These are phyloP conservation scores for Limanda limanda DNA, from an alignment of 2,113 vertebrate species.

Conservation along the genomic window DNA sequence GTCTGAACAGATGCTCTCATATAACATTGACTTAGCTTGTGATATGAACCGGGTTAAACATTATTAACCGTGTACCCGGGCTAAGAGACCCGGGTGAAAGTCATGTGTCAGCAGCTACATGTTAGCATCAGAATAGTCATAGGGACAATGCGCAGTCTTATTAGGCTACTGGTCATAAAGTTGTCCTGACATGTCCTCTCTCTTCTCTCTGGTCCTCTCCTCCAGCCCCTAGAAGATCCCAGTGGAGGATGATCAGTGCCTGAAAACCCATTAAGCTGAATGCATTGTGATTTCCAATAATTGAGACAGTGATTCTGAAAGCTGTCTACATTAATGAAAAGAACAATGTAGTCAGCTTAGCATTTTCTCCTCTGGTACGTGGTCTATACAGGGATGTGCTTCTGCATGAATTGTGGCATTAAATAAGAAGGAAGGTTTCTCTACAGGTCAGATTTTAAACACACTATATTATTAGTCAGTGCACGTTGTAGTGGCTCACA, in stretches of 20 bases:
- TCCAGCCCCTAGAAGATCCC: slow-evolving; percentile 82
- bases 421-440: slow-evolving; percentile 41
- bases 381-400: slow-evolving; percentile 83
- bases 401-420: slow-evolving; percentile 84
- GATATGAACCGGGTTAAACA: neutral
- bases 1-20: slow-evolving; percentile 21
- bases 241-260: slow-evolving; percentile 87
- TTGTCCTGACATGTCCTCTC: slow-evolving; percentile 30
- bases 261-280: slow-evolving; percentile 96
- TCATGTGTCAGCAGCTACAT: neutral
- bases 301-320: slow-evolving; percentile 99
- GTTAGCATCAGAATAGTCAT: neutral
- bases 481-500: slow-evolving; percentile 35
- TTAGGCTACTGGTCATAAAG: neutral
- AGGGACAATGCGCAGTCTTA: neutral
- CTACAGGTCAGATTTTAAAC: slow-evolving; percentile 31
- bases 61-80: too few species aligned
- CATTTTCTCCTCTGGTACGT: slow-evolving; percentile 91
- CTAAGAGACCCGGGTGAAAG: accelerated
- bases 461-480: slow-evolving; percentile 24
- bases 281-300: slow-evolving; percentile 99
- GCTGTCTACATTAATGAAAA: slow-evolving; percentile 99
- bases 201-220: slow-evolving; percentile 43
- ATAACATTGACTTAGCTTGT: neutral
- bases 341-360: slow-evolving; percentile 99